Evolutionary conservation across 2,888 invertebrate genomes (phyloP).

Genomic region (Busseola fusca): DNA sequence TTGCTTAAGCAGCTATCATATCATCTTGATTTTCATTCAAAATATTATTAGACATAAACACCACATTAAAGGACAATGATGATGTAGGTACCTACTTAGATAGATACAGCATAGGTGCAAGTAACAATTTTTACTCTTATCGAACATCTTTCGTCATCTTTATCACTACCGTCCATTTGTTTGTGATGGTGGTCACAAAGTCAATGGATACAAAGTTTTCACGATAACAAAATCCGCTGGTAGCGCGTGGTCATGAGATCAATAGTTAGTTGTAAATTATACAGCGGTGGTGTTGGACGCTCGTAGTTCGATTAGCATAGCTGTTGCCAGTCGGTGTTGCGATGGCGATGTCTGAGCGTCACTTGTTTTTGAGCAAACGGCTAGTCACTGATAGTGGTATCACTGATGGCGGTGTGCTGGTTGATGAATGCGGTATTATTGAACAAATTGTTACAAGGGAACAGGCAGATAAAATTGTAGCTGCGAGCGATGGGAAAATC

Average conservation of each 20-base stretch:
- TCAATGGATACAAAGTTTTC: constrained; percentile 54
- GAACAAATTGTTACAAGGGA: constrained; percentile 84
- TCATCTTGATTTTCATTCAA: neutral
- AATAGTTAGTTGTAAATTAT: constrained; percentile 65
- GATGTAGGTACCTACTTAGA: neutral
- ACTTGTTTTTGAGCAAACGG: constrained; percentile 83
- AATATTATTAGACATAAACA: neutral
- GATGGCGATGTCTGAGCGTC: constrained; percentile 72
- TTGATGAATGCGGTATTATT: constrained; percentile 89
- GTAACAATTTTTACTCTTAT: constrained; percentile 33
- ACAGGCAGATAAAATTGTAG: constrained; percentile 83
- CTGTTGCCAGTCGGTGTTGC: constrained; percentile 55
- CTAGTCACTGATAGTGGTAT: constrained; percentile 88
- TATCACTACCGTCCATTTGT: constrained; percentile 55
- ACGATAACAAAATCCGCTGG: constrained; percentile 55
- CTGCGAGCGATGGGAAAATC: constrained; percentile 84
- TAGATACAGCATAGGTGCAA: constrained; percentile 7
- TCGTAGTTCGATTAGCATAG: constrained; percentile 45
- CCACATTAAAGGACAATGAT: constrained; percentile 1
- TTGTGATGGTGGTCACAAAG: constrained; percentile 37
- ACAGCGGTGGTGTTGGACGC: constrained; percentile 64
- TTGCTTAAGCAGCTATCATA: neutral
- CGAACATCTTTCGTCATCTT: constrained; percentile 45
- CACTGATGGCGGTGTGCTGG: constrained; percentile 89
- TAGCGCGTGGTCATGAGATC: constrained; percentile 50